Evolutionary conservation across 2,888 invertebrate genomes (phyloP), one percentile per base, ranked within the genome.

Genomic region (Kuschelorhynchus macadamiae): DNA sequence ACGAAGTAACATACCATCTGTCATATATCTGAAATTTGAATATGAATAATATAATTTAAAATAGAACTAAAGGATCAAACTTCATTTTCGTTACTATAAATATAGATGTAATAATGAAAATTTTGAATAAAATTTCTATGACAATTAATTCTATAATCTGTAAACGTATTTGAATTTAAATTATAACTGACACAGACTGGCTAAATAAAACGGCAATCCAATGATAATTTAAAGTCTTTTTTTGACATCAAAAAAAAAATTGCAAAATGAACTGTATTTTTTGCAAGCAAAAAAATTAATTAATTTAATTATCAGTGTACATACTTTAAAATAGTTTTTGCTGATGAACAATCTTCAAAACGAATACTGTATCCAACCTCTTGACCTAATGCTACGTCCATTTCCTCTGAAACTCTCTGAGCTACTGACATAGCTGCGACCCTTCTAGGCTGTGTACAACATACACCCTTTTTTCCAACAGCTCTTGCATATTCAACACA

Each of bases 371-470:
- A 97, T 67, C 97, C 97, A 17, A 97, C 96, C 85, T 97, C 95
- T 80, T 94, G 92, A 0, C 93, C 93, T 4, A 99, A 84, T 4
- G 91, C 91, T 0, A 98, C 98, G 82, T 99, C 99, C 98, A 99
- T 98, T 85, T 99, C 99, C 81, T 99, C 98, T 0, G 98, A 96
- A 0, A 99, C 99, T 82, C 99, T 88, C 81, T 98, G 97, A 0
- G 99, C 98, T 0, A 99, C 99, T 0, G 97, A 97, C 98, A 99
- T 99, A 4, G 99, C 99, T 0, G 99, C 99, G 57, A 99, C 99
- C 86, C 99, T 86, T 74, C 98, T 89, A 0, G 96, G 98, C 81
- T 97, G 97, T 0, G 99, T 99, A 83, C 98, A 99, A 4, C 97
- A 96, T 0, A 98, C 98, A 2, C 90, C 92, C 80, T 92, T 92